These are phyloP conservation scores for Dromius quadrimaculatus DNA, from an alignment of 2,888 invertebrate genomes.

Conservation along the genomic window DNA sequence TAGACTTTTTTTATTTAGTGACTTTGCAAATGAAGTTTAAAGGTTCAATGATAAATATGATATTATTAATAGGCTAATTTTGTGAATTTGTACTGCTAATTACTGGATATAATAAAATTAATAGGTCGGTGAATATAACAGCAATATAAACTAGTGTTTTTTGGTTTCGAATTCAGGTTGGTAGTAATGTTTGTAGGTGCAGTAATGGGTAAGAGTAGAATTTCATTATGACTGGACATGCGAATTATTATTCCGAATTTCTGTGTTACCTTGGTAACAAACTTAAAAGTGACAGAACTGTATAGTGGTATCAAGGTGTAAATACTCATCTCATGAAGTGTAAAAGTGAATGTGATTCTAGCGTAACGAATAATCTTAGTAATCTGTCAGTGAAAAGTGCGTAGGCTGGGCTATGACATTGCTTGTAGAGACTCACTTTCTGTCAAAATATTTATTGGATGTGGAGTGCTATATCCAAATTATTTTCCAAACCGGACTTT, in stretches of 20 bases:
- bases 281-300: conserved; percentile 42
- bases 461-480: conserved; percentile 66
- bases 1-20: too few species aligned
- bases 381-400: conserved; percentile 56
- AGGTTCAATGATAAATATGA: neutral
- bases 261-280: conserved; percentile 50
- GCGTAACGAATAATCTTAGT: conserved; percentile 36
- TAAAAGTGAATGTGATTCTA: conserved; percentile 39
- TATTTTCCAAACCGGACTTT: conserved; percentile 64
- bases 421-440: conserved; percentile 61
- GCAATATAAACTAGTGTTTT: conserved; percentile 9
- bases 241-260: conserved; percentile 54
- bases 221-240: conserved; percentile 64
- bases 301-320: conserved; percentile 57
- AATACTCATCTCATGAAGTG: conserved; percentile 54
- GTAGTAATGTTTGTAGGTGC: conserved; percentile 50
- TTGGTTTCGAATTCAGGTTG: conserved; percentile 20
- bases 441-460: conserved; percentile 62
- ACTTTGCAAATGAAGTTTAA: too few species aligned
- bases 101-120: too few species aligned
- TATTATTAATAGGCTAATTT: neutral
- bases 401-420: conserved; percentile 67
- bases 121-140: too few species aligned
- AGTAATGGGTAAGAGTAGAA: conserved; percentile 58
- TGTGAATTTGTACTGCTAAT: neutral